Conservation (phyloP, 1,140 invertebrate species). For the Drosophila melanica region DNA sequence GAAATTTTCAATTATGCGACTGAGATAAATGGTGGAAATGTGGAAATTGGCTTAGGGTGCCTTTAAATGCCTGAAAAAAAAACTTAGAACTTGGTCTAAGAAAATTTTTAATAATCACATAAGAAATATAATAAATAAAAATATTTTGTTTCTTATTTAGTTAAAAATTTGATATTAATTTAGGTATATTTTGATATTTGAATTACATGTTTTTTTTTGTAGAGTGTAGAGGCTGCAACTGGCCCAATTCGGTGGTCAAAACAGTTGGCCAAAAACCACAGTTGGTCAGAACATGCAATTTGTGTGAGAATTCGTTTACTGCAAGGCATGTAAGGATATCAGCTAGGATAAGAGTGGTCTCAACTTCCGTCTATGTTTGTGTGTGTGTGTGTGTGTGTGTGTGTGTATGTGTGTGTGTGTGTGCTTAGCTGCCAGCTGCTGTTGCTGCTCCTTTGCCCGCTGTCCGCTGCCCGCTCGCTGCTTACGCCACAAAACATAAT, state of each 20-base stretch:
- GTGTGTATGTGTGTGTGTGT: conserved; percentile 15
- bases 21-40: too few species aligned
- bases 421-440: conserved; percentile 45
- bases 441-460: conserved; percentile 19
- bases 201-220: too few species aligned
- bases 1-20: too few species aligned
- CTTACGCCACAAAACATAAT: conserved; percentile 81
- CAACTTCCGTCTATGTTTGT: neutral
- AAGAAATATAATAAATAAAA: too few species aligned
- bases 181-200: too few species aligned
- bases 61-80: too few species aligned
- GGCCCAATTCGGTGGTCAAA: neutral
- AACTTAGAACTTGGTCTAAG: too few species aligned
- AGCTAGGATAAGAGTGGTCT: neutral
- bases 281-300: neutral
- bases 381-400: conserved; percentile 9
- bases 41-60: too few species aligned
- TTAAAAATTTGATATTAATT: too few species aligned
- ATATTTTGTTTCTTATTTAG: too few species aligned
- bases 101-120: too few species aligned
- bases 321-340: neutral
- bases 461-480: conserved; percentile 18
- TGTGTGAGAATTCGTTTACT: neutral
- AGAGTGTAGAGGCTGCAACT: too few species aligned
- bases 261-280: neutral